Percentiles rank a stretch among this genome's conserved stretches.
These are phyloP conservation scores for Pachycephala philippinensis DNA, from an alignment of 2,113 vertebrate genomes.

Conservation along the genomic window DNA sequence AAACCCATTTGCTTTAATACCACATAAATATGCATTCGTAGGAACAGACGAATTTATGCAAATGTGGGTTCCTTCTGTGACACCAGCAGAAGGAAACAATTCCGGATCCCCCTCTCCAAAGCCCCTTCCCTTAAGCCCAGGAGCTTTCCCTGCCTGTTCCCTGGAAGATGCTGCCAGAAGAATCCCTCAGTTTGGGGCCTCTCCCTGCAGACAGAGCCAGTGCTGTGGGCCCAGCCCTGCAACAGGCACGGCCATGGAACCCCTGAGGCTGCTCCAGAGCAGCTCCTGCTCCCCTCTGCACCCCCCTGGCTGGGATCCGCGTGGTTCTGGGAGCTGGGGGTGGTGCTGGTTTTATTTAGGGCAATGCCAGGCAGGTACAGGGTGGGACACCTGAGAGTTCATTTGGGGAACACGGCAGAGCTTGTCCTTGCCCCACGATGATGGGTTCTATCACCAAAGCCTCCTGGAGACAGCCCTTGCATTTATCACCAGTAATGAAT, in stretches of 20 bases:
- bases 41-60: conserved; percentile 41
- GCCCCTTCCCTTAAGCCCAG: neutral
- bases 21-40: conserved; percentile 32
- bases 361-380: neutral
- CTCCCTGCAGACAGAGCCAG: neutral
- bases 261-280: neutral
- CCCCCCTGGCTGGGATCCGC: neutral
- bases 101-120: neutral
- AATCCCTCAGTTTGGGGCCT: neutral
- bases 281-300: neutral
- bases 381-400: neutral
- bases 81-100: neutral
- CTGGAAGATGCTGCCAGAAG: neutral
- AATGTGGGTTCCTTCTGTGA: conserved; percentile 15
- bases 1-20: conserved; percentile 32
- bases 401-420: neutral
- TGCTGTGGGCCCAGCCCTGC: neutral
- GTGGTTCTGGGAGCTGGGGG: accelerated
- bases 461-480: neutral
- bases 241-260: accelerated
- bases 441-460: neutral
- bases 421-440: neutral
- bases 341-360: accelerated
- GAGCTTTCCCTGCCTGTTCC: neutral
- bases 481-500: accelerated